These are phyloP conservation scores for Pandemis heparana DNA, from an alignment of 2,888 invertebrate genomes.

Conservation along the genomic window DNA sequence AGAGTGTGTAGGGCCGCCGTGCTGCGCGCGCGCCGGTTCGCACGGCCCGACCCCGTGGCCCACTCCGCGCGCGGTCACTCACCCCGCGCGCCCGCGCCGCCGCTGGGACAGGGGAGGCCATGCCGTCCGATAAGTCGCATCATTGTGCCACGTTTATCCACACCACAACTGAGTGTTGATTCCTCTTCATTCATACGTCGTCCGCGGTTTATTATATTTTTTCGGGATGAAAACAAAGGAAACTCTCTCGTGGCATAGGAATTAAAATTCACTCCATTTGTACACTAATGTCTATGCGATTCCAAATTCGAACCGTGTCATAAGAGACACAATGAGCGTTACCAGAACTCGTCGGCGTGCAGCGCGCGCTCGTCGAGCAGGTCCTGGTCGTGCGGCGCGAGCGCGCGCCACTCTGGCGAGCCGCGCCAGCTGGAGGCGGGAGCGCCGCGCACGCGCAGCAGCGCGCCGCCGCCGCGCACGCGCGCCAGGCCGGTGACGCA, in stretches of 20 bases:
- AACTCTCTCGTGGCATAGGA: no score
- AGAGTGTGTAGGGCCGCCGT: no score
- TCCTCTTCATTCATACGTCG: no score
- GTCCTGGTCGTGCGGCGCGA: constrained; percentile 87
- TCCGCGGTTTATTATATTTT: neutral
- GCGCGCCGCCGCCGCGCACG: constrained; percentile 87
- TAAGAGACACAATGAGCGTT: constrained; percentile 45
- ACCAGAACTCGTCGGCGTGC: constrained; percentile 90
- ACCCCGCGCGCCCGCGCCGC: neutral
- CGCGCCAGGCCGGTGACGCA: constrained; percentile 54
- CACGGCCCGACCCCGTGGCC: constrained; percentile 12
- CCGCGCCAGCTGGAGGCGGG: constrained; percentile 85
- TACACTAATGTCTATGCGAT: no score
- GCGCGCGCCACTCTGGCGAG: constrained; percentile 90
- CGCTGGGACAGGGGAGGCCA: neutral
- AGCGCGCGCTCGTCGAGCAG: constrained; percentile 86
- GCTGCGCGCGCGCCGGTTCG: constrained; percentile 10
- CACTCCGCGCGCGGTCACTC: neutral
- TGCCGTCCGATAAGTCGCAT: no score
- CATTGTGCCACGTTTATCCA: no score
- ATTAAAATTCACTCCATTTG: no score
- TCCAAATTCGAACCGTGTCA: no score
- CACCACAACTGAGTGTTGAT: no score
- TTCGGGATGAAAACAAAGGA: no score
- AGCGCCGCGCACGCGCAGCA: constrained; percentile 84